A percentile compares a stretch with the other conserved stretches of the same genome.
Conservation (phyloP, 2,888 invertebrate genomes). For the Nemurella pictetii region DNA sequence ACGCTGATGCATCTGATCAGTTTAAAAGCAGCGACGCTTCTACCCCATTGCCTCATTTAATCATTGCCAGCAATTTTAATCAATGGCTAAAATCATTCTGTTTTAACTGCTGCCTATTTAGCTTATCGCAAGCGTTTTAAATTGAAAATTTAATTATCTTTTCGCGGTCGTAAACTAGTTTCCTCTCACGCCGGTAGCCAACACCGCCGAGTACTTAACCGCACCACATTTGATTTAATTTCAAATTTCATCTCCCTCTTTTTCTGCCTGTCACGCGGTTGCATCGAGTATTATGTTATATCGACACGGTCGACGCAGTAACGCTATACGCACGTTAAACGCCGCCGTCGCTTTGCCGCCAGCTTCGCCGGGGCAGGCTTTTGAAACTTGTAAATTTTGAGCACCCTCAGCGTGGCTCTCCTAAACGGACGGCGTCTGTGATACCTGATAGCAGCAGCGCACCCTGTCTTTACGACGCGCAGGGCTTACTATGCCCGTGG, state of each 20-base stretch:
- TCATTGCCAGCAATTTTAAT: not conserved
- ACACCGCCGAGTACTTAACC: not conserved
- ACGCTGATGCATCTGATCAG: not conserved
- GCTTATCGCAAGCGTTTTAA: not conserved
- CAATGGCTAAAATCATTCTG: not conserved
- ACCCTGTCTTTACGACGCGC: not conserved
- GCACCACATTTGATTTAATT: not conserved
- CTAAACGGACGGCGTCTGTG: no score
- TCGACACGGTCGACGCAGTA: no score
- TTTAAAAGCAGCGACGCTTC: not conserved
- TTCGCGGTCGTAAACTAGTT: not conserved
- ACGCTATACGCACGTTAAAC: not conserved
- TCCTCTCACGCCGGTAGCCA: not conserved
- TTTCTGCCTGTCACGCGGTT: not conserved
- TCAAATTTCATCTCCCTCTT: not conserved
- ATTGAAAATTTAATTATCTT: not conserved
- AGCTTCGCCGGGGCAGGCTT: no score
- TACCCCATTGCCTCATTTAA: not conserved
- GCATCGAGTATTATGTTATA: not conserved
- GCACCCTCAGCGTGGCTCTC: not conserved
- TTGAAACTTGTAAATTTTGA: not conserved
- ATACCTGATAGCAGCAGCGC: not conserved
- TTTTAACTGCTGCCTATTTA: not conserved
- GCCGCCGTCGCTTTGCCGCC: not conserved
- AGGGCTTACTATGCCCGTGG: not conserved